Evolutionary conservation across 2,113 vertebrate genomes (phyloP).

Genomic region (Propithecus coquereli): DNA sequence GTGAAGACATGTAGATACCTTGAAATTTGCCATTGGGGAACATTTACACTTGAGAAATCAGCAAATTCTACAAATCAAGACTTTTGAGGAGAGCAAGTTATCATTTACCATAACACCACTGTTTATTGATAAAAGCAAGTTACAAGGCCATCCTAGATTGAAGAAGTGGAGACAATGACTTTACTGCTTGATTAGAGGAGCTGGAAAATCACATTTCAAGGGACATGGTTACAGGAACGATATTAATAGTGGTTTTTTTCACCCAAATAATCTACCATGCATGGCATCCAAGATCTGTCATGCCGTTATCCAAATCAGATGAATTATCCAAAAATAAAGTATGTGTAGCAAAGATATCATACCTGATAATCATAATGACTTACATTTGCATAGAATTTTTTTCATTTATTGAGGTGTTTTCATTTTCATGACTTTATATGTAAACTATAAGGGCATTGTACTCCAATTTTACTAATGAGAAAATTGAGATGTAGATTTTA

Average conservation of each 20-base stretch:
- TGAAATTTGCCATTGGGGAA: background rate
- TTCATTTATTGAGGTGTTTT: background rate
- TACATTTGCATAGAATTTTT: background rate
- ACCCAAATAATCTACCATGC: background rate
- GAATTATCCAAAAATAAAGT: background rate
- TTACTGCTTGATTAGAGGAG: background rate
- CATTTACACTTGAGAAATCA: background rate
- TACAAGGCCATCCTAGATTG: background rate
- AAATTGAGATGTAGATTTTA: background rate
- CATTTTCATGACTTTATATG: background rate
- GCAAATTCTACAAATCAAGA: background rate
- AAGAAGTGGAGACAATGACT: background rate
- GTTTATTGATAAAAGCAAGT: background rate
- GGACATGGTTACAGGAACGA: background rate
- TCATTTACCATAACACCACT: background rate
- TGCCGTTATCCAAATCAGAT: background rate
- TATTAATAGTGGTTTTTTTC: background rate
- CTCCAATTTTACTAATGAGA: background rate
- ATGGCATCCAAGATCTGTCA: background rate
- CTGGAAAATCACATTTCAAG: background rate
- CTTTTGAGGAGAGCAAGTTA: background rate
- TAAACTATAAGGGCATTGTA: background rate
- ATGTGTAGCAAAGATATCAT: background rate
- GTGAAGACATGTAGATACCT: background rate
- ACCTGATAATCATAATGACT: background rate